Conservation (phyloP, 2,888 invertebrate genomes). For the Plagodis pulveraria region DNA sequence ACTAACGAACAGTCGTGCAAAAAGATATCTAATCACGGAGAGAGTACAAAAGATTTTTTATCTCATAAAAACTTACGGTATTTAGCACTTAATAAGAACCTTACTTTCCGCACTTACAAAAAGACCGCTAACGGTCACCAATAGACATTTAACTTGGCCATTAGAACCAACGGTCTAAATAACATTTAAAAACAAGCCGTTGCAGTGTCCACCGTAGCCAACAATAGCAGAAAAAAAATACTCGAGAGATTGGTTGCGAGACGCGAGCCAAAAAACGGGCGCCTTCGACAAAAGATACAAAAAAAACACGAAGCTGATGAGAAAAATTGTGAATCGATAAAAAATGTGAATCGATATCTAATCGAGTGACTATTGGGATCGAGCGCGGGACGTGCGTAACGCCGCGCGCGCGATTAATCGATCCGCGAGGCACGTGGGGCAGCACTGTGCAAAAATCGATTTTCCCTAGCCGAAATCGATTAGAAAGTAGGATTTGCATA, state of each 20-base stretch:
- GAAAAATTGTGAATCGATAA: slow-evolving; percentile 46
- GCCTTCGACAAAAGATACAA: slow-evolving; percentile 49
- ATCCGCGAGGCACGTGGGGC: slow-evolving; percentile 58
- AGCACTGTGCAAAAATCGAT: slow-evolving; percentile 67
- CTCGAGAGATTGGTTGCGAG: slow-evolving; percentile 59
- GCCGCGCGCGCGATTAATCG: slow-evolving; percentile 65
- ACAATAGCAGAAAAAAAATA: slow-evolving; percentile 63
- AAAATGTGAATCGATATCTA: slow-evolving; percentile 65
- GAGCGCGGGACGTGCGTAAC: slow-evolving; percentile 73
- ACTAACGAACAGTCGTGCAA: not conserved
- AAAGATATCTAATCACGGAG: slow-evolving; percentile 13
- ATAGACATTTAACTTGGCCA: slow-evolving; percentile 59
- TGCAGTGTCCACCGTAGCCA: slow-evolving; percentile 50
- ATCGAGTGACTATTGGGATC: slow-evolving; percentile 63
- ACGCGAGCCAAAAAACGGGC: slow-evolving; percentile 68
- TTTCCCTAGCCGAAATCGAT: slow-evolving; percentile 40
- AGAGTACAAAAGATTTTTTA: slow-evolving; percentile 15
- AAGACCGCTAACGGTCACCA: slow-evolving; percentile 52
- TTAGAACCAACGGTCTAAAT: slow-evolving; percentile 63
- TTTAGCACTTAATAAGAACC: slow-evolving; percentile 37
- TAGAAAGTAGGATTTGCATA: slow-evolving; percentile 31
- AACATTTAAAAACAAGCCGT: slow-evolving; percentile 61
- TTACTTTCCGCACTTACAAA: slow-evolving; percentile 44
- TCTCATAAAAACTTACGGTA: slow-evolving; percentile 20
- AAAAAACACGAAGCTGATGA: slow-evolving; percentile 47